These are phyloP conservation scores for Leucoraja erinaceus DNA, from an alignment of 2,113 vertebrate species.

Conservation along the genomic window DNA sequence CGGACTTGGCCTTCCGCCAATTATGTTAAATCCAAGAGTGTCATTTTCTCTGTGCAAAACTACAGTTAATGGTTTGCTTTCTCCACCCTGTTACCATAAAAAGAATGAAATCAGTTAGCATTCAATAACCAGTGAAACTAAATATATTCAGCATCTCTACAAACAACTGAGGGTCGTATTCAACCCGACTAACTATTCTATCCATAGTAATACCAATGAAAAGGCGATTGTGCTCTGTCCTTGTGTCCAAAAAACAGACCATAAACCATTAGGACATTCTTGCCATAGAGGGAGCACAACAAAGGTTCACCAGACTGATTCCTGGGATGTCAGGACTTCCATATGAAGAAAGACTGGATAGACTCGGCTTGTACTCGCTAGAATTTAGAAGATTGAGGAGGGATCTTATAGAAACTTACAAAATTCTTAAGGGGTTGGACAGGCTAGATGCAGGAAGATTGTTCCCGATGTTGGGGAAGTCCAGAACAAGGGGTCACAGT, in stretches of 20 bases:
- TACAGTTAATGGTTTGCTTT: conserved; percentile 50
- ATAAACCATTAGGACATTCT: too few species aligned
- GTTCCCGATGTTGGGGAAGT: too few species aligned
- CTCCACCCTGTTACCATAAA: conserved; percentile 50
- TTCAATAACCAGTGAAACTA: not conserved
- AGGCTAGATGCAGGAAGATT: too few species aligned
- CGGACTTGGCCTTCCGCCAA: conserved; percentile 58
- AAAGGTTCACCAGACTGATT: too few species aligned
- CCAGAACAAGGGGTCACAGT: too few species aligned
- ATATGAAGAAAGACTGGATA: too few species aligned
- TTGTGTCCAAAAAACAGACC: not conserved
- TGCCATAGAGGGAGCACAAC: too few species aligned
- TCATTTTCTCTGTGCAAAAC: conserved; percentile 59
- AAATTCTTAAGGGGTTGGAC: too few species aligned
- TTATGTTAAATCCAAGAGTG: conserved; percentile 65
- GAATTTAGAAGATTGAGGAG: too few species aligned
- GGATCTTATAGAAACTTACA: too few species aligned
- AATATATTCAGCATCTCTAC: not conserved
- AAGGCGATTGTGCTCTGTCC: not conserved
- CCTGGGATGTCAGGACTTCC: too few species aligned
- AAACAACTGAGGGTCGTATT: not conserved
- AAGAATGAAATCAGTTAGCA: not conserved
- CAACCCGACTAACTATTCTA: not conserved
- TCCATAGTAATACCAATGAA: not conserved
- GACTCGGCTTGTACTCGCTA: too few species aligned